Evolutionary conservation across 2,797 vertebrate species (phyloP), one percentile per base, ranked within the genome.

Genomic region (Ctenochaetus hawaiiensis): DNA sequence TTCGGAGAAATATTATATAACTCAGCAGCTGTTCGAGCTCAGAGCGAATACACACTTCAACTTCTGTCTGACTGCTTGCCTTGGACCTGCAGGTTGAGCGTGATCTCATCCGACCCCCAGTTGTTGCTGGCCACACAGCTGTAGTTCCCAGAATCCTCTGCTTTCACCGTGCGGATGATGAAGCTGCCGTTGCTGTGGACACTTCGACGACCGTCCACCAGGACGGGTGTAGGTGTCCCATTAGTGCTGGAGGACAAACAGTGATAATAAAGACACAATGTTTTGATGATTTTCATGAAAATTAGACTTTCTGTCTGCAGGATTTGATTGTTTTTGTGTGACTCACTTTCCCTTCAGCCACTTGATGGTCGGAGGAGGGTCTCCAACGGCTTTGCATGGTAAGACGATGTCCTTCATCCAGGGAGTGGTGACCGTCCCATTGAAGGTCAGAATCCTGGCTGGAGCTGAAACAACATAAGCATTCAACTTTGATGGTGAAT

Each of bases 401-500:
- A 99, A 92, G 63, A 97, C 95, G 1, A 99, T 99, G 86, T 99
- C 98, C 79, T 96, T 98, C 98, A 99, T 99, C 98, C 98, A 99
- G 0, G 98, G 98, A 0, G 98, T 99, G 6, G 98, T 99, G 62
- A 99, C 98, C 0, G 98, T 99, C n/a, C 98, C 97, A 0, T 98
- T 99, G 91, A 99, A 99, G 0, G 98, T 99, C 72, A 99, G 91
- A 81, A 99, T 98, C 67, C 97, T 94, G 49, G 98, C 98, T 5
- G 98, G 98, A 88, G 97, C 98, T 99, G 77, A 63, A 14, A 37
- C 13, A 45, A 30, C 26, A 74, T 1, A 63, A 44, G 60, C 43
- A 65, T 5, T 54, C 17, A 76, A 48, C 12, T 44, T 7, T 37
- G 10, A 52, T 18, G 13, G 8, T 18, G 1, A 18, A 47, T 20